Evolutionary conservation across 2,888 invertebrate genomes (phyloP), one percentile per base, ranked within the genome.

Genomic region (Andrena haemorrhoa): DNA sequence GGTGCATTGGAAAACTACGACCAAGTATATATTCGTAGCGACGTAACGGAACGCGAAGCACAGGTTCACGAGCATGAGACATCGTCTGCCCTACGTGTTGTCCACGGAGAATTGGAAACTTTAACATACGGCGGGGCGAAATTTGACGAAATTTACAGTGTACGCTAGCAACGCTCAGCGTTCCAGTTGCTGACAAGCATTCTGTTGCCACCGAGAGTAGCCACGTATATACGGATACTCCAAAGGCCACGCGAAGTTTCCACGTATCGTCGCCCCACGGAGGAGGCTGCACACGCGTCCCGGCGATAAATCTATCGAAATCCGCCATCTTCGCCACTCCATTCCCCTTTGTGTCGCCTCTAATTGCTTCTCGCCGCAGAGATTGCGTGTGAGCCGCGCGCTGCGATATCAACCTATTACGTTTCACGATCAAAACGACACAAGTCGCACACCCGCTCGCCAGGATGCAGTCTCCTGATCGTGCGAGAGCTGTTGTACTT

Each of bases 291-390:
- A n/a, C 20, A 23, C 51, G 23, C 51, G 41, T 31, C 29, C 16
- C 23, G 29, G 41, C 49, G 29, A 78, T 78, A 75, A 75, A 78
- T 78, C 66, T 20, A 68, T n/a, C 31, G 26, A 7, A 12, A 41
- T 20, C 60, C 35, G 7, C 51, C 74, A 41, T 61, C 60, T 66
- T 35, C 58, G 12, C 33, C 10, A 10, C 51, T 26, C 49, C 20
- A 23, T 53, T 47, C 20, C 31, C 33, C 41, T 41, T 60, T 35
- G n/a, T 65, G 29, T 41, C 51, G 12, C 65, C 66, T 31, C 31
- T 78, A 78, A 78, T 75, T 75, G 75, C 29, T 26, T 75, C 41
- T 51, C 60, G 20, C 41, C 58, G 16, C 35, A 60, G 51, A 23
- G 61, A 51, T 33, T 63, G 26, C 56, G 56, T 20, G 20, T 10